Evolutionary conservation across 1,140 invertebrate species (phyloP), one percentile per base, ranked within the genome.

Genomic region (Phortica variegata): DNA sequence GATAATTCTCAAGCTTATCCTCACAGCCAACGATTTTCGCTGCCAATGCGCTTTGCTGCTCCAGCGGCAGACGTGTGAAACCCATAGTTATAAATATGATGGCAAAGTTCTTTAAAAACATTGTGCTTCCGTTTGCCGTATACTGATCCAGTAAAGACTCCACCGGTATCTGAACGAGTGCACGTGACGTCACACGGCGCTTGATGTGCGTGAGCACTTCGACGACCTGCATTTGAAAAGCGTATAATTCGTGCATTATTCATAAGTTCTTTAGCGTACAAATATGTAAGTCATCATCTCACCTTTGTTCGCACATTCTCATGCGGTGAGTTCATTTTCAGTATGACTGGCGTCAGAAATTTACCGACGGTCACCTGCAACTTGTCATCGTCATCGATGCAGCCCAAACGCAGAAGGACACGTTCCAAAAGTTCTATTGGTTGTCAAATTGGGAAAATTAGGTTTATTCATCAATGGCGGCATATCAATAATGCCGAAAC

Each of bases 61-160:
- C 84, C 29, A 84, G 77, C 23, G 86, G 81, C 52, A 95, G 77
- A 51, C 93, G 78, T 2, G 91, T 90, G 80, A 85, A 96, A 13
- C 93, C 92, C 83, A 95, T 84, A 76, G 91, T 93, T 34, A 96
- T 89, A 68, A 95, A 97, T 63, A 96, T 92, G 43, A 95, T 91
- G 34, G 90, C 88, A 73, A 97, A 95, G 78, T 97, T 97, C 87
- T 94, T 79, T 18, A 85, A 83, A 47, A 76, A 75, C 15, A 53
- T 60, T 18, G 49, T 77, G 37, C 59, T 71, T 5, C 57, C 49
- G 19, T 56, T 38, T n/a, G 60, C 62, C 12, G 89, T 85, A 77
- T 94, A 95, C 50, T 92, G 86, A 33, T 85, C 78, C 10, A 97
- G 73, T 3, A 97, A 78, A 12, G 85, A 83, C 58, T 93, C 86